Evolutionary conservation across 2,113 vertebrate species (phyloP), one percentile per base, ranked within the genome.

Genomic region (Osmerus eperlanus): DNA sequence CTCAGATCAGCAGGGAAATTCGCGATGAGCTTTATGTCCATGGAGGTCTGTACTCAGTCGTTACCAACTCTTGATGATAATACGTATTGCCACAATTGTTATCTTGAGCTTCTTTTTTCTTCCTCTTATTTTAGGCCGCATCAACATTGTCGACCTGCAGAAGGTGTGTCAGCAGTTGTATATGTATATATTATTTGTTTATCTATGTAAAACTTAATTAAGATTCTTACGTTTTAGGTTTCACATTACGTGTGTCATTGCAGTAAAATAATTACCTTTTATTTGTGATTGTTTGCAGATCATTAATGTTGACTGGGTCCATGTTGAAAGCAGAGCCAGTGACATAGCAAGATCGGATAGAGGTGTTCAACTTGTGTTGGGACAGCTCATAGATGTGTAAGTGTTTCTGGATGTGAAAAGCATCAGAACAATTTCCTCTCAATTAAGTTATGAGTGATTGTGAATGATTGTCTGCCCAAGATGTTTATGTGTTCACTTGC

Each of bases 91-190:
- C 13, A 55, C 54, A 55, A 15, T 9, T 6, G 32, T 36, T 36
- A 36, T 28, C 25, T 25, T 25, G 25, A 25, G 2, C 21, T 28
- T 13, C 23, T 29, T 8, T 75, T 16, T n/a, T 62, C 7, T 2
- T 54, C 79, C 32, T 80, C 59, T 90, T 73, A 76, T 89, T 88
- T 80, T 78, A 99, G 97, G 97, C 81, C 92, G 97, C 67, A 90
- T 99, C 85, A 99, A 99, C 85, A 93, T 97, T 80, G 96, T 98
- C 86, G 94, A 98, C 67, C 94, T 99, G 29, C 96, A 99, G 79
- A 95, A 97, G 95, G 97, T 99, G 86, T 86, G 85, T 87, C 55
- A 81, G 3, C 47, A 11, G 41, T 53, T 67, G 8, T 13, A 29
- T 19, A 66, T 47, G 51, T 21, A 15, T 54, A 47, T 47, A 11